These are phyloP conservation scores for Actinostola sp. DNA, from an alignment of 92 coral and sea anemone genomes.

Conservation along the genomic window DNA sequence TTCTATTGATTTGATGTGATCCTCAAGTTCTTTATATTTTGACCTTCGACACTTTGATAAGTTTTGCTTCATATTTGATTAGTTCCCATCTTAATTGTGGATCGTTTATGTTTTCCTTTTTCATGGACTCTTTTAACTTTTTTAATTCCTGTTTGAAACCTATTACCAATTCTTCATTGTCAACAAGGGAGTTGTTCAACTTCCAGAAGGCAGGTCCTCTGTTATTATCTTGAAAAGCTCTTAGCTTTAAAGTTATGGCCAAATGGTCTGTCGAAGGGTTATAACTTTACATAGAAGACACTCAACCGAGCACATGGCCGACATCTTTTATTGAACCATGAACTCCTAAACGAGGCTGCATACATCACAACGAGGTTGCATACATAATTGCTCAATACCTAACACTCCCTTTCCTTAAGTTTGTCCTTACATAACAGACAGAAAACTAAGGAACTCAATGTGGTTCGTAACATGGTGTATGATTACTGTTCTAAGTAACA, in stretches of 20 bases:
- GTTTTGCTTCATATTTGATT: slow-evolving; percentile 26
- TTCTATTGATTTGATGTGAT: slow-evolving; percentile 14
- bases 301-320: no score
- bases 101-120: neutral
- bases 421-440: no score
- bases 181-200: slow-evolving; percentile 20
- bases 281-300: no score
- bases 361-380: no score
- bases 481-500: no score
- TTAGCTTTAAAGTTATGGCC: slow-evolving; percentile 5
- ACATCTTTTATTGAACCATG: no score
- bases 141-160: neutral
- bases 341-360: no score
- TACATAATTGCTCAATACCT: no score
- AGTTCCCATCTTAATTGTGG: slow-evolving; percentile 40
- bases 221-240: slow-evolving; percentile 1
- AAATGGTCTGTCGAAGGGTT: slow-evolving; percentile 31
- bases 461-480: no score
- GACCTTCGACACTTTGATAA: neutral
- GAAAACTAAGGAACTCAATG: no score
- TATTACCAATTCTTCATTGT: neutral
- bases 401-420: no score
- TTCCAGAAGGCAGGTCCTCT: slow-evolving; percentile 37
- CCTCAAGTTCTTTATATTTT: slow-evolving; percentile 10
- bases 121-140: neutral